A percentile compares a stretch with the other conserved stretches of the same genome.
Evolutionary conservation across 2,797 vertebrate species (phyloP).

Genomic region (Morus bassanus): DNA sequence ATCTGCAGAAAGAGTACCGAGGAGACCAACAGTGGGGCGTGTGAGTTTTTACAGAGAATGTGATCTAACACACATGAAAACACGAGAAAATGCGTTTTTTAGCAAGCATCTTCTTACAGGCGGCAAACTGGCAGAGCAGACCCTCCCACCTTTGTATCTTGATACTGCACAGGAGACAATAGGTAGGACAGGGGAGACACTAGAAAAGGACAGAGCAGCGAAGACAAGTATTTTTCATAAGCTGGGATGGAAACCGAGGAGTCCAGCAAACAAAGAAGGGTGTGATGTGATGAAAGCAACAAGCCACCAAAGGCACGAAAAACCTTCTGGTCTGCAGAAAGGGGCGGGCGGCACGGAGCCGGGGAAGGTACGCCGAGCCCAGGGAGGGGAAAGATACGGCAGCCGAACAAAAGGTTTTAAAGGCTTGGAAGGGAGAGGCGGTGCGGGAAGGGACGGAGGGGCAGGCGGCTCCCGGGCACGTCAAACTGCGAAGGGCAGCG

Average conservation of each 20-base stretch:
- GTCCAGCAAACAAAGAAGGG: conserved; percentile 41
- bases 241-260: not conserved
- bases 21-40: not conserved
- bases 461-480: not conserved
- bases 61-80: not conserved
- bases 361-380: not conserved
- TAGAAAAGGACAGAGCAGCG: not conserved
- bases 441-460: not conserved
- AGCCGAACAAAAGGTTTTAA: conserved; percentile 9
- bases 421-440: not conserved
- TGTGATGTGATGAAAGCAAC: conserved; percentile 18
- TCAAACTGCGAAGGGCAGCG: not conserved
- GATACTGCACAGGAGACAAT: conserved; percentile 25
- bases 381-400: not conserved
- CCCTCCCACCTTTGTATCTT: conserved; percentile 60
- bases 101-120: not conserved
- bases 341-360: not conserved
- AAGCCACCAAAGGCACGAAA: not conserved
- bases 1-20: not conserved
- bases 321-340: not conserved
- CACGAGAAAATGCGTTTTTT: not conserved
- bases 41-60: not conserved
- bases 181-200: conserved; percentile 30
- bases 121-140: conserved; percentile 5
- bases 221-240: not conserved